Evolutionary conservation across 1,140 invertebrate genomes (phyloP), one percentile per base, ranked within the genome.

Genomic region (Idris sp.): DNA sequence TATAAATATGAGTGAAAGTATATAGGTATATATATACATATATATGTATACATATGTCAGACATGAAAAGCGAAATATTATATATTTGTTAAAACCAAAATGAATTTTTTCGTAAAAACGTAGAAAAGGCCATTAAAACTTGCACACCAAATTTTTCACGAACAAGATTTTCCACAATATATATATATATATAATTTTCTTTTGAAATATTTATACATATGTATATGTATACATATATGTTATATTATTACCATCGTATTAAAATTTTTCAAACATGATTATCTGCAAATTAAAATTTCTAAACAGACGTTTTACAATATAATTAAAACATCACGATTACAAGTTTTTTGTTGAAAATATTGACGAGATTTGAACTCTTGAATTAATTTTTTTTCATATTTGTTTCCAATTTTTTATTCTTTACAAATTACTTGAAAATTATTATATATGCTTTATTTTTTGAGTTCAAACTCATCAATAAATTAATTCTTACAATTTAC

Each of bases 111-210:
- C 30, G 35, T 72, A 72, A 48, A 72, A 72, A 72, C 46, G 58
- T 72, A 72, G 49, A 72, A 72, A 72, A 72, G 56, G 58, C 58
- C 26, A 14, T 62, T 6, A 9, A 28, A 72, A 56, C 25, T 54
- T 25, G 40, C 56, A 62, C 40, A 44, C 25, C 14, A 35, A 36
- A n/a, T 49, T 33, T 53, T 49, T 43, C 11, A 26, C 8, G 36
- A 69, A 69, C 53, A 0, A 69, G 53, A 44, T 35, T 49, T 33
- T 3, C 31, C 26, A 30, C 36, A 10, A 13, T 53, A 40, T 48
- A 46, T 59, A 53, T n/a, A n/a, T n/a, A n/a, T n/a, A n/a, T n/a
- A 46, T 10, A 10, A 13, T 53, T 9, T 38, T 59, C 22, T 43
- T 31, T 48, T 43, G 22, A n/a, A 44, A 53, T 59, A 51, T 69